Conservation (phyloP, 1,140 invertebrate species). For the Limonius californicus region DNA sequence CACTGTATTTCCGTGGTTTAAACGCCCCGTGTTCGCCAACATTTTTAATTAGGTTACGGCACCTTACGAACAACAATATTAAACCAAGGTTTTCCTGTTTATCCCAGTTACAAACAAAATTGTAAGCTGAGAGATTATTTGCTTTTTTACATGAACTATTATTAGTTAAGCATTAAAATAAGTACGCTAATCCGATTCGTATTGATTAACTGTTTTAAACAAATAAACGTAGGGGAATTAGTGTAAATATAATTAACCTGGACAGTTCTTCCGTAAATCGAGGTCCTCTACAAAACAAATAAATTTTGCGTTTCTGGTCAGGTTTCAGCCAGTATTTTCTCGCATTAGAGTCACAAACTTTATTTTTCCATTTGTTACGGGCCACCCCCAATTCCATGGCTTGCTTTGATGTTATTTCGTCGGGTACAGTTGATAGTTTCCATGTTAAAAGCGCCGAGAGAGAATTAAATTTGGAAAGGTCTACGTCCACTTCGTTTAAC, state of each 20-base stretch:
- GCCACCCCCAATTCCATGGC: slow-evolving; percentile 22
- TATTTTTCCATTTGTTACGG: slow-evolving; percentile 32
- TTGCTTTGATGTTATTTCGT: slow-evolving; percentile 25
- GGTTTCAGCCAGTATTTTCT: slow-evolving; percentile 17
- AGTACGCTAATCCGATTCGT: no score
- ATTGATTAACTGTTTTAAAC: no score
- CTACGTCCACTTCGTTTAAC: slow-evolving; percentile 16
- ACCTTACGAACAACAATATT: no score
- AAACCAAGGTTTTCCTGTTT: no score
- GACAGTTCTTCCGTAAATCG: slow-evolving; percentile 44
- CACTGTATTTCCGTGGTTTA: no score
- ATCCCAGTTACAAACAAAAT: no score
- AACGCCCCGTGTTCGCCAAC: no score
- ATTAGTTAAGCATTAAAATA: no score
- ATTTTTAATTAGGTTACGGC: no score
- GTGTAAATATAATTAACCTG: slow-evolving; percentile 32
- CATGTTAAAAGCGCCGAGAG: slow-evolving; percentile 27
- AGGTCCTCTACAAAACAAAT: slow-evolving; percentile 39
- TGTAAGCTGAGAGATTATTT: no score
- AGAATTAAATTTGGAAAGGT: slow-evolving; percentile 16
- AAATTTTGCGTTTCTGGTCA: slow-evolving; percentile 27
- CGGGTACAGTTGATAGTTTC: slow-evolving; percentile 23
- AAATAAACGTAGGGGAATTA: no score
- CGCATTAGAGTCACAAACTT: slow-evolving; percentile 24
- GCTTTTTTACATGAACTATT: no score